Evolutionary conservation across 2,113 vertebrate species (phyloP), one percentile per base, ranked within the genome.

Genomic region (Pterocles gutturalis): DNA sequence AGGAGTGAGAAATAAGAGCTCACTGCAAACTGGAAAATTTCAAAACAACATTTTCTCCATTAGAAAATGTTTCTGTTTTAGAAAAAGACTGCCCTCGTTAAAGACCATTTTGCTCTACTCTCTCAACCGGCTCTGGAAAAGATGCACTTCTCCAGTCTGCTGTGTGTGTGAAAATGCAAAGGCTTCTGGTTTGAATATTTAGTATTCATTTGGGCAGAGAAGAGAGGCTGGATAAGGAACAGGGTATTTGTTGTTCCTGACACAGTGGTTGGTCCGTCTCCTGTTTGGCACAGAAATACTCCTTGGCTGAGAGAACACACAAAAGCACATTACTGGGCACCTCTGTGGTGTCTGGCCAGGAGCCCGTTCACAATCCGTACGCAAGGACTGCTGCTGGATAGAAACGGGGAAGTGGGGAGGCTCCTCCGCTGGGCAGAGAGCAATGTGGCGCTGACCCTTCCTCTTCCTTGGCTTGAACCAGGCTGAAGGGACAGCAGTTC

Each of bases 211-310:
- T 89, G 67, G 61, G 57, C 54, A 87, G 51, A 75, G 88, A 87
- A 86, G 45, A 71, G 57, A 87, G 25, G 41, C 54, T 97, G 94
- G 72, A 71, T 69, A 49, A 90, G 64, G 53, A 94, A 87, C 88
- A 95, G 80, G 72, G 83, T 72, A 65, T 95, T 87, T 93, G 90
- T 90, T 97, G 89, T 95, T 96, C 64, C 86, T 76, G 69, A 81
- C 89, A 71, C 83, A 84, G 95, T 16, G n/a, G 79, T 93, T 92
- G 92, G 83, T 97, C 94, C 53, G 0, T 91, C 95, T 96, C 94
- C 86, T 96, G 57, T 64, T 95, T 97, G 94, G 96, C 92, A 69
- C 45, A 94, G 90, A 64, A 75, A 45, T n/a, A 78, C 53, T 46
- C 79, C 79, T 80, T 90, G 93, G 83, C 92, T 76, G 76, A 90